Conservation (phyloP, 2,797 vertebrate genomes). For the Aplochiton taeniatus region DNA sequence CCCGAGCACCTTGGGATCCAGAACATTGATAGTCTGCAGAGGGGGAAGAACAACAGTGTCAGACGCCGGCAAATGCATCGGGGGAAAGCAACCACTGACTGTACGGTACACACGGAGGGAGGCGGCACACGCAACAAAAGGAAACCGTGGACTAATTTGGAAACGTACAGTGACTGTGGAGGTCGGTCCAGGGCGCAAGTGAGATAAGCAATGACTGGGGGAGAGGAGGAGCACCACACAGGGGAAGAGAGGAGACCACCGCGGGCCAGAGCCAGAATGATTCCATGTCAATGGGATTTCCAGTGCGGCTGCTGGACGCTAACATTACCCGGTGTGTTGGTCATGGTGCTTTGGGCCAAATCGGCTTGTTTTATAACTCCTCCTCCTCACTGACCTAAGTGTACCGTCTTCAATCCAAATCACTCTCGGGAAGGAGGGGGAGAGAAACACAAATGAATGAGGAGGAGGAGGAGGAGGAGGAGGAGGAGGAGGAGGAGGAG, state of each 20-base stretch:
- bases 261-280: conserved; percentile 60
- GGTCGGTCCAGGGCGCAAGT: conserved; percentile 77
- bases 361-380: conserved; percentile 60
- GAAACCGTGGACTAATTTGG: conserved; percentile 23
- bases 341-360: conserved; percentile 56
- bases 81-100: conserved; percentile 13
- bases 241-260: conserved; percentile 49
- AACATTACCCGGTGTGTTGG: conserved; percentile 54
- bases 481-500: conserved; percentile 24
- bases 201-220: neutral
- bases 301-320: conserved; percentile 61
- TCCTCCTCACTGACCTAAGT: conserved; percentile 55
- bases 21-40: conserved; percentile 81
- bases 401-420: conserved; percentile 59
- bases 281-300: conserved; percentile 67
- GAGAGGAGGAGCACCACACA: neutral
- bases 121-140: conserved; percentile 16
- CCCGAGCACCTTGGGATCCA: conserved; percentile 87
- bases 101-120: conserved; percentile 10
- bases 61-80: neutral
- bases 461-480: conserved; percentile 26
- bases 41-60: conserved; percentile 46
- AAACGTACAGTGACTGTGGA: conserved; percentile 70
- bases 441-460: conserved; percentile 66
- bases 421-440: conserved; percentile 56